Evolutionary conservation across 2,113 vertebrate species (phyloP).

Genomic region (Scophthalmus maximus): DNA sequence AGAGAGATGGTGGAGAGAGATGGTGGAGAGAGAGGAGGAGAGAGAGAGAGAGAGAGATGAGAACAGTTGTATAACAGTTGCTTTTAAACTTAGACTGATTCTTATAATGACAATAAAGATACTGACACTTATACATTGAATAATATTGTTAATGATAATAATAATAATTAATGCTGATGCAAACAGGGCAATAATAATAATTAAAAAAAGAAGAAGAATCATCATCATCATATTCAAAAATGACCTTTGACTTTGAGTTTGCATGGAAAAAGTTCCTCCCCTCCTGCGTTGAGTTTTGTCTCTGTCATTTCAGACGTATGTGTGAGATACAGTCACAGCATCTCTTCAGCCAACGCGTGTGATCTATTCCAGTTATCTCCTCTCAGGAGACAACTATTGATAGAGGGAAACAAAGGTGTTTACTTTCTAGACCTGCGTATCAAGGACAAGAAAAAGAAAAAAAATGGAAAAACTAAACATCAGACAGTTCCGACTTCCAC

Average conservation of each 20-base stretch:
- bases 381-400: constrained; percentile 57
- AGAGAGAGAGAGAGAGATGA: too few relatives aligned
- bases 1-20: too few relatives aligned
- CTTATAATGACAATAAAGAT: too few relatives aligned
- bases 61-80: too few relatives aligned
- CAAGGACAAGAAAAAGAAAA: constrained; percentile 69
- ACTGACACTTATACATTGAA: too few relatives aligned
- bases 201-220: too few relatives aligned
- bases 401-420: constrained; percentile 74
- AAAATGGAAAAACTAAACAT: constrained; percentile 43
- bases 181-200: too few relatives aligned
- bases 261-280: neutral
- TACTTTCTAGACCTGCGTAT: constrained; percentile 74
- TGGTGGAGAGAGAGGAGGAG: too few relatives aligned
- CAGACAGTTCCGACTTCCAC: constrained; percentile 56
- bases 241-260: neutral
- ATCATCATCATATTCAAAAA: neutral
- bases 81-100: too few relatives aligned
- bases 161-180: too few relatives aligned
- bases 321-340: constrained; percentile 7
- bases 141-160: too few relatives aligned
- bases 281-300: neutral
- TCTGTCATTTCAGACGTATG: constrained; percentile 18
- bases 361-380: constrained; percentile 28
- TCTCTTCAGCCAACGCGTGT: constrained; percentile 29